These are phyloP conservation scores for Stenurella melanura DNA, from an alignment of 2,888 invertebrate species.

Conservation along the genomic window DNA sequence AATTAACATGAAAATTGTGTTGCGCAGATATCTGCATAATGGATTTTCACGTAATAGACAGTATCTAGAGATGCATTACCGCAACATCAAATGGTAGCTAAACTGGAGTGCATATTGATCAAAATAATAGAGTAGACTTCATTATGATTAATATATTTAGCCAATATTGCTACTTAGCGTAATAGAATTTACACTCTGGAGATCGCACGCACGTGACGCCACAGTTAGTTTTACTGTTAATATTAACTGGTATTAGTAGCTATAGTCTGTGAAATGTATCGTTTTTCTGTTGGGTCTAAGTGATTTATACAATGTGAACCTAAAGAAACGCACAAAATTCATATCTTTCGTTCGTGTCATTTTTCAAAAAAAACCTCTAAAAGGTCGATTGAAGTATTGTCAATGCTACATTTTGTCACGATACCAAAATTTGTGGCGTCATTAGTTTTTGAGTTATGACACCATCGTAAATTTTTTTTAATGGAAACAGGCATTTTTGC, in stretches of 20 bases:
- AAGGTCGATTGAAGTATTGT: too few species aligned
- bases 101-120: conserved; percentile 20
- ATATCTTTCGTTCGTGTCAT: too few species aligned
- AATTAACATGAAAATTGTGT: conserved; percentile 16
- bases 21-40: conserved; percentile 18
- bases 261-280: too few species aligned
- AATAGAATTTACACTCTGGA: conserved; percentile 8
- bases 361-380: too few species aligned
- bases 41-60: conserved; percentile 8
- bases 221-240: neutral
- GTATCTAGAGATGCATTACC: neutral
- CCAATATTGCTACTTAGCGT: neutral
- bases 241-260: neutral
- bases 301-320: too few species aligned
- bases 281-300: too few species aligned
- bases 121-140: conserved; percentile 9
- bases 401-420: too few species aligned
- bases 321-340: too few species aligned
- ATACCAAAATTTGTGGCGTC: too few species aligned
- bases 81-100: conserved; percentile 5
- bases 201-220: neutral
- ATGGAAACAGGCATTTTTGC: too few species aligned
- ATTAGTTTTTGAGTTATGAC: too few species aligned
- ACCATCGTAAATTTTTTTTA: too few species aligned
- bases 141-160: conserved; percentile 7